Base-by-base conservation (phyloP, 1,140 invertebrate genomes). In the Caenorhabditis remanei region DNA sequence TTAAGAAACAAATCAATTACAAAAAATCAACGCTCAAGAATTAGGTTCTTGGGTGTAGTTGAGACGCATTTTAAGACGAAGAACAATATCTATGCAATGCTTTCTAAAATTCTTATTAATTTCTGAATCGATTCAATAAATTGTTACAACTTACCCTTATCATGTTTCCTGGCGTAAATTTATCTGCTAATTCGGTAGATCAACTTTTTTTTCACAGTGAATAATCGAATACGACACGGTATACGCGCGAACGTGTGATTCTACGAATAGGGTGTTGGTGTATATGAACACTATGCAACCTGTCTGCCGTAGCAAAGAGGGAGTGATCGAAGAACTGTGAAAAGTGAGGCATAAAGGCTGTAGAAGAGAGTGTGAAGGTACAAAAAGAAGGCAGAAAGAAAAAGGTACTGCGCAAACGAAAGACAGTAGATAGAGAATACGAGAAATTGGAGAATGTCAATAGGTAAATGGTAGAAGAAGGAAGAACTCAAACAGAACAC, bases 321-420 rank as follows among this genome's bases (percentile, higher is more conserved):
- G 16, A 63, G 46, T 71, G 40, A 71, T 71, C 65, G 65, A 71
- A 71, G 65, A 71, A 71, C 65, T 71, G 65, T 71, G 65, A 71
- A 71, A 21, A 71, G 65, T 19, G 41, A 13, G 24, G n/a, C 5
- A 19, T 9, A 43, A 16, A 71, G 5, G 13, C 6, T 8, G 41
- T n/a, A 19, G 41, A 46, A 16, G 65, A 46, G 41, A 11, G 65
- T n/a, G 61, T 58, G 55, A 58, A 53, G 32, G 32, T 32, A 53
- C 7, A 21, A 19, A 61, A 16, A 2, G n/a, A 61, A 24, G 58
- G 58, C 8, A 19, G 8, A 61, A 24, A 61, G 58, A 61, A 61
- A 67, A 40, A 46, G 7, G 65, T 8, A 53, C 50, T n/a, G 56
- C 21, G n/a, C 19, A n/a, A 61, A n/a, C 16, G 56, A 61, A n/a